phyloP scores from a whole-genome alignment of 2,113 vertebrate species.

The Lepidothrix coronata region DNA sequence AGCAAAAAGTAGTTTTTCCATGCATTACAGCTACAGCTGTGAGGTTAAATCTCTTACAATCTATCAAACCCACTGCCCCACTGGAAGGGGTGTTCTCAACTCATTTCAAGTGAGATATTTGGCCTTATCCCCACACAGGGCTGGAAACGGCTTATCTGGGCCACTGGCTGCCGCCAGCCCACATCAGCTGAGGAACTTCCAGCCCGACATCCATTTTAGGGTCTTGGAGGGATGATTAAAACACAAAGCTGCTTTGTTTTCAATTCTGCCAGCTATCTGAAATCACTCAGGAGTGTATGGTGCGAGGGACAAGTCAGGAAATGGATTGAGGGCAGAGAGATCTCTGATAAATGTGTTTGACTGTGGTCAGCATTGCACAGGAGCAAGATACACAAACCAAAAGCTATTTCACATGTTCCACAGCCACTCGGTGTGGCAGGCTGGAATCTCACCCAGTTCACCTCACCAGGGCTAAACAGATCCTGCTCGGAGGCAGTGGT shows the following conservation, averaged over 20 bases:
- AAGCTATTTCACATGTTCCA: background rate
- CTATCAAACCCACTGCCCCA: background rate
- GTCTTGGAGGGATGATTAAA: background rate
- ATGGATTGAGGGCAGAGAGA: background rate
- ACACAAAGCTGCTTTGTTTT: conserved; percentile 37
- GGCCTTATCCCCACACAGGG: background rate
- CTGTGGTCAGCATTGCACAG: background rate
- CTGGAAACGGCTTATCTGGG: background rate
- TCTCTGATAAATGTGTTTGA: background rate
- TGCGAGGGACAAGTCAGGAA: background rate
- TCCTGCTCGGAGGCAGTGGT: background rate
- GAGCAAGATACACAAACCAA: background rate
- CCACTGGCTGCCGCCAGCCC: background rate
- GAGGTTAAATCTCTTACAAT: conserved; percentile 5
- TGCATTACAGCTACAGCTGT: background rate
- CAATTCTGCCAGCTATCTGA: conserved; percentile 13
- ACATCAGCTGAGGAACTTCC: background rate
- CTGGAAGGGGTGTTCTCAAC: background rate
- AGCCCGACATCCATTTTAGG: conserved; percentile 13
- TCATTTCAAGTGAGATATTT: background rate
- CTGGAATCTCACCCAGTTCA: background rate
- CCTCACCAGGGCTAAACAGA: background rate
- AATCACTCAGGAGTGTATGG: background rate
- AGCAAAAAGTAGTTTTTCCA: conserved; percentile 25
- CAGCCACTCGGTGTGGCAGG: background rate